phyloP scores from a whole-genome alignment of 2,113 vertebrate genomes.

The Nematolebias whitei region DNA sequence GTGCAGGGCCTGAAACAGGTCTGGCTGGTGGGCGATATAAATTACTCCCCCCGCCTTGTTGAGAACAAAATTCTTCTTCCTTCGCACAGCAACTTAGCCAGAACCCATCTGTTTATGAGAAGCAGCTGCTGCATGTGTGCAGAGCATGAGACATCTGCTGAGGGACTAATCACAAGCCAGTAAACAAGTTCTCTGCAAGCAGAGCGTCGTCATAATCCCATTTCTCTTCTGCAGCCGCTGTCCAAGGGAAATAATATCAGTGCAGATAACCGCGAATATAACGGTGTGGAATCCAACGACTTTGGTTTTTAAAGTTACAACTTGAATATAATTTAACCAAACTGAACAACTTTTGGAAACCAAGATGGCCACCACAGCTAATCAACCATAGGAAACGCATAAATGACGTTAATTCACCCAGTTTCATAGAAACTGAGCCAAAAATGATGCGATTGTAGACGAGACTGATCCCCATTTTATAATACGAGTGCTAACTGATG shows the following conservation, averaged over 20 bases:
- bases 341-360: too few species aligned
- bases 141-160: conserved; percentile 56
- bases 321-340: neutral
- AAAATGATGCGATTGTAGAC: too few species aligned
- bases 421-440: too few species aligned
- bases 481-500: too few species aligned
- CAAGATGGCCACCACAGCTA: too few species aligned
- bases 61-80: conserved; percentile 50
- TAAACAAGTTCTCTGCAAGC: conserved; percentile 30
- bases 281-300: neutral
- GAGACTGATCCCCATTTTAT: too few species aligned
- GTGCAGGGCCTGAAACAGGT: conserved; percentile 13
- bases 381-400: too few species aligned
- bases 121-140: conserved; percentile 62
- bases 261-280: neutral
- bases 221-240: neutral
- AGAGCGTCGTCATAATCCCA: conserved; percentile 11
- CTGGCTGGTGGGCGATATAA: conserved; percentile 34
- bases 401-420: too few species aligned
- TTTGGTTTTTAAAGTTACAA: neutral
- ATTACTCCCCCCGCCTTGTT: conserved; percentile 17
- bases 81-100: conserved; percentile 44
- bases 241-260: neutral
- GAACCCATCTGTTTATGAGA: conserved; percentile 59
- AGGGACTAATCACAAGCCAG: conserved; percentile 31